Base-by-base conservation (phyloP, 2,888 invertebrate genomes). In the Apamea monoglypha region DNA sequence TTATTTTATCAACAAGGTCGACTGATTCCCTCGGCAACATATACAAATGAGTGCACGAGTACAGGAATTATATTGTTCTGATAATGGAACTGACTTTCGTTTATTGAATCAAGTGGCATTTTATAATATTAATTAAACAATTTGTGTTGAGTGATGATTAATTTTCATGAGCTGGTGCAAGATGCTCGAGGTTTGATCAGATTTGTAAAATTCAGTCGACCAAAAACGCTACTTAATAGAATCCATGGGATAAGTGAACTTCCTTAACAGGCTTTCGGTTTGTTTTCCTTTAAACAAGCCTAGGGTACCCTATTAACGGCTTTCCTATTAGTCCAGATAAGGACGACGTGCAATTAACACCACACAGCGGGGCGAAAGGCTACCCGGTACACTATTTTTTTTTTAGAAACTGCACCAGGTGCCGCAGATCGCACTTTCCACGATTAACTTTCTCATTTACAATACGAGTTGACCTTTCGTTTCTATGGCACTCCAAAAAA, bases 401-500 rank as follows among this genome's bases (percentile, higher is more conserved):
- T 93, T 94, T 94, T 95, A 94, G 94, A 95, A 95, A 95, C 92
- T 91, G 92, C 92, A 93, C 92, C 92, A 90, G 94, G 93, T 93
- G 93, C 94, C 92, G 90, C 93, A 93, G 94, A 94, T 94, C 94
- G 92, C 94, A 96, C 96, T 96, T 96, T 96, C 96, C 96, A 95
- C 95, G 95, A 96, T 96, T 95, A 96, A 96, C 96, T 96, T 96
- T 96, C 96, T 96, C 95, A 94, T 95, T 95, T 94, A 95, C 95
- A 95, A 96, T 95, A 94, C 93, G 93, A 94, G 92, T 93, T 96
- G 95, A 96, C 96, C 96, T 96, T 95, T 95, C 95, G 93, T 95
- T 96, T 96, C 95, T 95, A 94, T 93, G 88, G 92, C 93, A 91
- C 92, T 92, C 92, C 89, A 92, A 94, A 94, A 81, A 91, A 93